Evolutionary conservation across 2,797 vertebrate genomes (phyloP), one percentile per base, ranked within the genome.

Genomic region (Enteromius paludinosus): DNA sequence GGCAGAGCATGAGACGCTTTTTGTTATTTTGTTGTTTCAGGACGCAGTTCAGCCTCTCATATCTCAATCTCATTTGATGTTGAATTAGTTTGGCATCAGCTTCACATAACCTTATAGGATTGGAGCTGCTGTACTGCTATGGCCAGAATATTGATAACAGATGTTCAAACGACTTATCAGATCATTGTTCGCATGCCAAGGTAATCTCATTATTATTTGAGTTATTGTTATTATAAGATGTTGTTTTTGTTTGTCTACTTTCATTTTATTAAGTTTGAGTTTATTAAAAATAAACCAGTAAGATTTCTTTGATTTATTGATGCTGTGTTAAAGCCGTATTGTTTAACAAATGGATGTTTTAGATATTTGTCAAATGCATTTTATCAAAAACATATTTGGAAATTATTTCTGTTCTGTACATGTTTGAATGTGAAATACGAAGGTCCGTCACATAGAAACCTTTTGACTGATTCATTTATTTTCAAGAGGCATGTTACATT

Each of bases 111-210:
- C 59, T 38, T 62, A 71, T 47, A 73, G 77, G 56, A 81, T 54
- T 75, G 71, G 56, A 62, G 61, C 68, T 64, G 52, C 70, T 18
- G 43, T 23, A 54, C 49, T 78, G 28, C 49, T 65, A 69, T 30
- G 77, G 41, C 56, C 49, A 62, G 62, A 71, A 61, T 59, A 73
- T 72, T 74, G 41, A 62, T 47, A 54, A 71, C 49, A 78, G 47
- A 82, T 71, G 84, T 85, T 81, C 68, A 43, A 35, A 79, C 47
- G 61, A n/a, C 45, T 73, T 69, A 65, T 80, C 41, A 30, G 66
- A 66, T 73, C 11, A 54, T 83, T 80, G 65, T 7, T 71, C 47
- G 72, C 74, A 75, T 59, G 25, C 47, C 61, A 79, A 25, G 35
- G 69, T 77, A 70, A 64, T 69, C 41, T 64, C 30, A 28, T 70